Evolutionary conservation across 2,113 vertebrate species (phyloP).

Genomic region (Cairina moschata): DNA sequence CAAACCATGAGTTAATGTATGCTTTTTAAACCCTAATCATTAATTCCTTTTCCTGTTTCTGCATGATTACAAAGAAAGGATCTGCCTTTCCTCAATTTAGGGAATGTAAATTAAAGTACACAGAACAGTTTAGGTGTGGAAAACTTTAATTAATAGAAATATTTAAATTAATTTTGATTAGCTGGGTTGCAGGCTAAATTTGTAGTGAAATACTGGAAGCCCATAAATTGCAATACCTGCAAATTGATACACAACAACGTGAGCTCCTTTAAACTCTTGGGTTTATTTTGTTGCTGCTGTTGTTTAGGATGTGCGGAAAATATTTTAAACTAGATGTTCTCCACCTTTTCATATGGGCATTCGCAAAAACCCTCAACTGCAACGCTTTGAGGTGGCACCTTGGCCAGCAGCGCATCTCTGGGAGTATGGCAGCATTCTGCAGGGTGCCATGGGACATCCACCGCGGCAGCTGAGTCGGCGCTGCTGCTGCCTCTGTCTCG

Average conservation of each 20-base stretch:
- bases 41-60: conserved; percentile 77
- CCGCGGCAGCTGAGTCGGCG: background rate
- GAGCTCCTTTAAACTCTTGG: conserved; percentile 15
- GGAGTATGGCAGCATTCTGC: background rate
- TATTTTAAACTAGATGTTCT: background rate
- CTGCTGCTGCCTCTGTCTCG: conserved; percentile 31
- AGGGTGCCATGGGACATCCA: background rate
- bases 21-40: conserved; percentile 69
- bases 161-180: conserved; percentile 66
- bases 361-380: background rate
- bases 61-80: conserved; percentile 70
- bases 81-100: conserved; percentile 54
- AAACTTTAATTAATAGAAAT: conserved; percentile 75
- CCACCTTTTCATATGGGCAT: conserved; percentile 5
- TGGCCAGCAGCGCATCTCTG: background rate
- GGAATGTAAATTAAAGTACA: conserved; percentile 58
- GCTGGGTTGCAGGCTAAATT: conserved; percentile 60
- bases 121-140: conserved; percentile 57
- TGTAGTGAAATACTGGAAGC: conserved; percentile 39
- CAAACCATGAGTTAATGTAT: conserved; percentile 71
- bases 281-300: background rate
- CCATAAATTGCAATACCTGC: conserved; percentile 31
- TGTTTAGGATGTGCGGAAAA: conserved; percentile 10
- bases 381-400: background rate
- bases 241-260: conserved; percentile 43